Evolutionary conservation across 2,113 vertebrate genomes (phyloP).

Genomic region (Fregata magnificens): DNA sequence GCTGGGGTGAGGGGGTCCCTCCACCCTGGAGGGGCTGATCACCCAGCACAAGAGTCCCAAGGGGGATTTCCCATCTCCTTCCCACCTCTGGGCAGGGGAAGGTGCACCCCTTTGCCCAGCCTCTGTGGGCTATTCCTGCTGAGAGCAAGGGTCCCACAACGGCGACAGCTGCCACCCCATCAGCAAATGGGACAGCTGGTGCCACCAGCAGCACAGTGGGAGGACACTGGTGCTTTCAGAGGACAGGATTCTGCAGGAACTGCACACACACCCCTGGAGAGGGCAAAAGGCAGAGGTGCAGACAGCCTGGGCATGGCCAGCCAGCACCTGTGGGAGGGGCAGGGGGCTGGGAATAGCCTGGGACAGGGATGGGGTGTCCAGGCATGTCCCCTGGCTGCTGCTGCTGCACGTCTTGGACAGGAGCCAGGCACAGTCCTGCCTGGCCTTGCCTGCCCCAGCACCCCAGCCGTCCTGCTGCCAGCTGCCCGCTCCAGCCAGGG

Average conservation of each 20-base stretch:
- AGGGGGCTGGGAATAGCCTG: background rate
- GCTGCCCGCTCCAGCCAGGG: background rate
- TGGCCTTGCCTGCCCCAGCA: background rate
- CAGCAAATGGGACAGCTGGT: fast-evolving
- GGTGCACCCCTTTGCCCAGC: background rate
- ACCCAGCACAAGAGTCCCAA: background rate
- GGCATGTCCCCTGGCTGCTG: background rate
- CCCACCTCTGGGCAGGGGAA: background rate
- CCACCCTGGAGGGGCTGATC: background rate
- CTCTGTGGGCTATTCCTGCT: background rate
- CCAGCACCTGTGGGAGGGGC: background rate
- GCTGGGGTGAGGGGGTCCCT: too few relatives aligned
- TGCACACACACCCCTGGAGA: too few relatives aligned
- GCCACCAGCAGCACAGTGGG: background rate
- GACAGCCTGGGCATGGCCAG: background rate
- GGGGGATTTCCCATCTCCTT: background rate
- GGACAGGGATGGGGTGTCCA: background rate
- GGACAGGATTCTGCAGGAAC: background rate
- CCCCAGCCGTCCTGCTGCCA: fast-evolving
- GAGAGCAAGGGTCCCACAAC: background rate
- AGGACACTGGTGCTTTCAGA: background rate
- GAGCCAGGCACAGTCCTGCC: background rate
- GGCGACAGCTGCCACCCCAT: background rate
- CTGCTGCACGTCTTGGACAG: fast-evolving
- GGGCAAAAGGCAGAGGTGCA: background rate